phyloP scores from a whole-genome alignment of 2,797 vertebrate genomes.

The Phalloptychus januarius region DNA sequence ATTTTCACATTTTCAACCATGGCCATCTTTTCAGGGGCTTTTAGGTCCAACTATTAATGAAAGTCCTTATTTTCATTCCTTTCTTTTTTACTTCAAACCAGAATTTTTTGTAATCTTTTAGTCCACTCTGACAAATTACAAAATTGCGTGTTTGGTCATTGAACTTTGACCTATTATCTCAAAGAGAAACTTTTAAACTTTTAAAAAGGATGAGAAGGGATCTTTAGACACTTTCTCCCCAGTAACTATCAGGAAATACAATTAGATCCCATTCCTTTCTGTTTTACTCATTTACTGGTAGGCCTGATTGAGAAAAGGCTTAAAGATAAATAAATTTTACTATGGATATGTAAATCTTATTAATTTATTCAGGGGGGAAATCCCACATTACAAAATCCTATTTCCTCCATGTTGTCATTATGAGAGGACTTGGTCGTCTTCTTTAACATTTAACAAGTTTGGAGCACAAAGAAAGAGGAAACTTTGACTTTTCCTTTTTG shows the following conservation, averaged over 20 bases:
- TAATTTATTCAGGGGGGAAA: not conserved
- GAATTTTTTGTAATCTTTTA: not conserved
- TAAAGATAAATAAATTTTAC: not conserved
- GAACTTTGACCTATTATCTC: not conserved
- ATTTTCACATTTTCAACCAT: slow-evolving; percentile 42
- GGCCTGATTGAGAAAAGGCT: not conserved
- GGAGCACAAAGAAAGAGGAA: not conserved
- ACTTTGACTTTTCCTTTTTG: not conserved
- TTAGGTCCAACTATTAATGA: not conserved
- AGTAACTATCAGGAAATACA: not conserved
- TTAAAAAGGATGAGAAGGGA: too few relatives aligned
- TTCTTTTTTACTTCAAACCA: not conserved
- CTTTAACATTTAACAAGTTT: not conserved
- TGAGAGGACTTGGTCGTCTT: not conserved
- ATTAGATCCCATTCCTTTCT: not conserved
- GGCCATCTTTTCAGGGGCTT: slow-evolving; percentile 1
- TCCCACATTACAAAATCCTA: not conserved
- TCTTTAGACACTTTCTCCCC: not conserved
- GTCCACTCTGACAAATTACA: not conserved
- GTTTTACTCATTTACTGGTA: not conserved
- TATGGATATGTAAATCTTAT: not conserved
- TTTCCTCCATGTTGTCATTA: not conserved
- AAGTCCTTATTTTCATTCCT: not conserved
- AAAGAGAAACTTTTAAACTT: not conserved
- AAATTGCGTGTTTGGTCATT: not conserved